These are phyloP conservation scores for Butorides virescens DNA, from an alignment of 2,113 vertebrate genomes.

Conservation along the genomic window DNA sequence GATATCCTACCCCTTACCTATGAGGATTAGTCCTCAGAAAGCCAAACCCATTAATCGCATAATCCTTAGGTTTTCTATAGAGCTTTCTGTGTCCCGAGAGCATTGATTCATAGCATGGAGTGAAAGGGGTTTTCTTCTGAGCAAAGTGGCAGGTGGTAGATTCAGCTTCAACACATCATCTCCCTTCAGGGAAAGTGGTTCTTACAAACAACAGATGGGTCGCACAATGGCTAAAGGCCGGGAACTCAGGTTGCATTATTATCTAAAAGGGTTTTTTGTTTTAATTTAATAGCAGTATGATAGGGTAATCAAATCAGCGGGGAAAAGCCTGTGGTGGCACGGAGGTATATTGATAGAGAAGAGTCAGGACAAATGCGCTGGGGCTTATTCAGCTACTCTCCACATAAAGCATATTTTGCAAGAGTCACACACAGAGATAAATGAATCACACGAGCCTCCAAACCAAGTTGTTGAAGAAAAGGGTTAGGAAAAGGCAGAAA, in stretches of 20 bases:
- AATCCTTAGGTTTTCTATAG: slow-evolving; percentile 47
- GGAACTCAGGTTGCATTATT: background rate
- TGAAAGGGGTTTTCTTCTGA: background rate
- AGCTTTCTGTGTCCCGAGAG: background rate
- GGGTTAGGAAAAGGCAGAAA: background rate
- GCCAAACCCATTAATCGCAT: slow-evolving; percentile 1
- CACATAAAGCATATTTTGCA: slow-evolving; percentile 30
- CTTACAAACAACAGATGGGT: slow-evolving; percentile 57
- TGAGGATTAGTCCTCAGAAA: slow-evolving; percentile 27
- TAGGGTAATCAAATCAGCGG: slow-evolving; percentile 66
- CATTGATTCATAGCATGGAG: slow-evolving; percentile 42
- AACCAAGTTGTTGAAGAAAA: slow-evolving; percentile 37
- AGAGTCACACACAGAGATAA: slow-evolving; percentile 42
- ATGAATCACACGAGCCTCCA: background rate
- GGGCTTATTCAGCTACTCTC: slow-evolving; percentile 35
- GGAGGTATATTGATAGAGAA: slow-evolving; percentile 39
- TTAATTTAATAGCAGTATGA: slow-evolving; percentile 45
- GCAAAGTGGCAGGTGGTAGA: slow-evolving; percentile 58
- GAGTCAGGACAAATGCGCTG: background rate
- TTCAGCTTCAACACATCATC: background rate
- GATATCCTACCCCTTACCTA: background rate
- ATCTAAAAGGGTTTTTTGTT: background rate
- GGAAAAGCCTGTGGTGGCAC: slow-evolving; percentile 58
- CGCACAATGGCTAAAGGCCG: slow-evolving; percentile 11
- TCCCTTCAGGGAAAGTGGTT: slow-evolving; percentile 24